phyloP scores from a whole-genome alignment of 2,113 vertebrate species.

The Callipepla californica region DNA sequence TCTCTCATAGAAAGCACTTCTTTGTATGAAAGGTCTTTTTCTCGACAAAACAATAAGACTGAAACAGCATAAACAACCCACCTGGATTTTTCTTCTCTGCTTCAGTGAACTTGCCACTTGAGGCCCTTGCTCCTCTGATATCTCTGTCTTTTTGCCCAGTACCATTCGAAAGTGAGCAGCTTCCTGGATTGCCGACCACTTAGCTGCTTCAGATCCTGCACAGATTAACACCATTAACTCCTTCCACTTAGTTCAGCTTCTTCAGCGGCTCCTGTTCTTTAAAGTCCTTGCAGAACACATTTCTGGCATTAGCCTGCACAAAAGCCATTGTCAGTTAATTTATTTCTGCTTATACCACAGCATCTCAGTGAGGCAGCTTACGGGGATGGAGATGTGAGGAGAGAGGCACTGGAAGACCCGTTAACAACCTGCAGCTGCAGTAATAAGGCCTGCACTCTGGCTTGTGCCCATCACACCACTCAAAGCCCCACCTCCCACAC shows the following conservation, averaged over 20 bases:
- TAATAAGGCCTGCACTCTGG: neutral
- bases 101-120: constrained; percentile 20
- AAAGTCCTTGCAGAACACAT: neutral
- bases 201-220: neutral
- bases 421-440: neutral
- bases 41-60: neutral
- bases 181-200: constrained; percentile 18
- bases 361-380: neutral
- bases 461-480: neutral
- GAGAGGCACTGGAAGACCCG: neutral
- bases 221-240: constrained; percentile 37
- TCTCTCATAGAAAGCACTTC: neutral
- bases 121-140: constrained; percentile 8
- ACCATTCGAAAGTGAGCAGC: constrained; percentile 39
- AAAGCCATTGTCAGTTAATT: neutral
- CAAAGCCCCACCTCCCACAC: neutral
- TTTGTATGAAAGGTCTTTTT: neutral
- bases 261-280: neutral
- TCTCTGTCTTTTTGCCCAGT: constrained; percentile 26
- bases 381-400: neutral
- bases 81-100: neutral
- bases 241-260: constrained; percentile 32
- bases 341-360: neutral
- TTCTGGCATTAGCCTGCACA: neutral
- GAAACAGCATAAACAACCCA: constrained; percentile 18